phyloP scores from a whole-genome alignment of 2,113 vertebrate genomes.

The Machaerirhynchus nigripectus region DNA sequence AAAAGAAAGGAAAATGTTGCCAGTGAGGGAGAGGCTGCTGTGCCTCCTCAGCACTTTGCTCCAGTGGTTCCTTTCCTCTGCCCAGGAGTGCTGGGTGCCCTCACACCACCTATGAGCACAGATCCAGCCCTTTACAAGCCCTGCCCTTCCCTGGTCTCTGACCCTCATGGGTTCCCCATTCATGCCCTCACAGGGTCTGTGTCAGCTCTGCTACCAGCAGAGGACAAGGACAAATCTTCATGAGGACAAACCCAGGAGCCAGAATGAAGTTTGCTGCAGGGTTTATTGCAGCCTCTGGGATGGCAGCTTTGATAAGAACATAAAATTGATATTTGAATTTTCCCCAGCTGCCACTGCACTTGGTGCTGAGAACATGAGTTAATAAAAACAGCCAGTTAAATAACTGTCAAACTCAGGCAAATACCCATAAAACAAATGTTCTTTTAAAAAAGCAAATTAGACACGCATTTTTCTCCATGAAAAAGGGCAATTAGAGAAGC shows the following conservation, averaged over 20 bases:
- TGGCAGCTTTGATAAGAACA: constrained; percentile 22
- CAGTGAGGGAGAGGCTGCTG: not conserved
- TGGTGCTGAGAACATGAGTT: constrained; percentile 53
- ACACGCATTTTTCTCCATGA: constrained; percentile 55
- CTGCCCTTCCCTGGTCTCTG: not conserved
- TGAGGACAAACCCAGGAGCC: not conserved
- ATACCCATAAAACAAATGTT: constrained; percentile 58
- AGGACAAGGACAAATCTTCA: not conserved
- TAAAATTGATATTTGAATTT: constrained; percentile 62
- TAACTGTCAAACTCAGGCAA: constrained; percentile 71
- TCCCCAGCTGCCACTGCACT: constrained; percentile 63
- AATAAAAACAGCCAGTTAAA: constrained; percentile 74
- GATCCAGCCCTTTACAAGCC: not conserved
- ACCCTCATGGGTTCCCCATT: accelerated
- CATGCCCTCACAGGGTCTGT: accelerated
- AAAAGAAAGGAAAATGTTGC: not conserved
- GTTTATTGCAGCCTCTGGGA: constrained; percentile 29
- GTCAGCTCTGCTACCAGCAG: not conserved
- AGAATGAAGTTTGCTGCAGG: not conserved
- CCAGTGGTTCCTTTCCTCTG: not conserved
- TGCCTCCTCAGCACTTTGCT: not conserved
- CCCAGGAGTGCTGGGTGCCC: not conserved
- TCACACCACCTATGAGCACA: accelerated
- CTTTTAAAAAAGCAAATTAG: constrained; percentile 63
- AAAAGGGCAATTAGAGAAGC: constrained; percentile 64